Evolutionary conservation across 2,888 invertebrate genomes (phyloP).

Genomic region (Hypomecis atomaria): DNA sequence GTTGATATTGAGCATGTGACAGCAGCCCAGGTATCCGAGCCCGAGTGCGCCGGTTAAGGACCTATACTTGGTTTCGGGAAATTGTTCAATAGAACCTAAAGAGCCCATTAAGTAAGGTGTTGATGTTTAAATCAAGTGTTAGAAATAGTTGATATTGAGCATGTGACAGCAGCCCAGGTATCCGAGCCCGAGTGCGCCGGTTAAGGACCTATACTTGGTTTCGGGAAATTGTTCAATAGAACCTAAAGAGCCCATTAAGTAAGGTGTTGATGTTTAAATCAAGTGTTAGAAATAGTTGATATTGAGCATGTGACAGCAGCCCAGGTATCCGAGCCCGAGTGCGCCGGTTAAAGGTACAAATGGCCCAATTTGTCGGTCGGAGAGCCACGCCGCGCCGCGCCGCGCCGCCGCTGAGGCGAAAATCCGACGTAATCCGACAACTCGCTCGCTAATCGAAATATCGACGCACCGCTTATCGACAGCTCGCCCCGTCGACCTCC

Average conservation of each 20-base stretch:
- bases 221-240: too few relatives aligned
- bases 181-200: conserved; percentile 27
- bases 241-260: too few relatives aligned
- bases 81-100: too few relatives aligned
- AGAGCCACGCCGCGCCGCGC: conserved; percentile 39
- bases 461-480: conserved; percentile 76
- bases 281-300: background rate
- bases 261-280: too few relatives aligned
- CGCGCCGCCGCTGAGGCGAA: conserved; percentile 69
- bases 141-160: conserved; percentile 22
- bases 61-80: too few relatives aligned
- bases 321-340: conserved; percentile 37
- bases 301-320: conserved; percentile 43
- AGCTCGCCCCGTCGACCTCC: conserved; percentile 42
- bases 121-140: too few relatives aligned
- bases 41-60: conserved; percentile 40
- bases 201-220: conserved; percentile 34
- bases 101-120: too few relatives aligned
- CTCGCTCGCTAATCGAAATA: conserved; percentile 81
- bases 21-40: conserved; percentile 41
- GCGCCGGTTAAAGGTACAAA: conserved; percentile 64
- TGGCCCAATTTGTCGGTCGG: conserved; percentile 75
- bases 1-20: conserved; percentile 38
- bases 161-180: conserved; percentile 45
- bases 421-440: conserved; percentile 79